Percentiles rank a stretch among this genome's conserved stretches.
These are phyloP conservation scores for Cheirogaleus major DNA, from an alignment of 2,797 vertebrate genomes.

Conservation along the genomic window DNA sequence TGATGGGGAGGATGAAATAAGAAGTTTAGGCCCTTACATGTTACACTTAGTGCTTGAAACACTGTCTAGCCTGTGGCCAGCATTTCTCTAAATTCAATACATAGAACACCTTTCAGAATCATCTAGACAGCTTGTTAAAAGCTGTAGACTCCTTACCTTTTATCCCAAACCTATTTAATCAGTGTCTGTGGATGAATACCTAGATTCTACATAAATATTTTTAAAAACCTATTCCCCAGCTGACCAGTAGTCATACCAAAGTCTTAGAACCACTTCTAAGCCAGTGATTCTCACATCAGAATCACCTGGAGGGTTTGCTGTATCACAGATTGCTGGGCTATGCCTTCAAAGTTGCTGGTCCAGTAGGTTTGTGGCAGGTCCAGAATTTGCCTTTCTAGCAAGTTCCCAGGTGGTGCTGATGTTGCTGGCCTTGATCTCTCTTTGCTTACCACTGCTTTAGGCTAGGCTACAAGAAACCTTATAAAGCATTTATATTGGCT, in stretches of 20 bases:
- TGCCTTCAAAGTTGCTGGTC: background rate
- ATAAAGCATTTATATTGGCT: background rate
- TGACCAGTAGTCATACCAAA: background rate
- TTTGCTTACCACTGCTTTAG: background rate
- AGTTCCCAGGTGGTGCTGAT: background rate
- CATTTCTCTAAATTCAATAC: background rate
- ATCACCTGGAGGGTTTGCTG: background rate
- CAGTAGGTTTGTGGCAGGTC: background rate
- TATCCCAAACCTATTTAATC: background rate
- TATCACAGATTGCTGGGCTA: rapidly evolving
- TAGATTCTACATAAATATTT: background rate
- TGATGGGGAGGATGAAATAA: background rate
- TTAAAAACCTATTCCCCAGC: background rate
- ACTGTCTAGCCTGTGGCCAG: background rate
- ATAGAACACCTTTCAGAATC: background rate
- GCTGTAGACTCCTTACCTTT: background rate
- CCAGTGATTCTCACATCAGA: background rate
- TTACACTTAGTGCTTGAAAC: background rate
- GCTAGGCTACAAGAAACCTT: background rate
- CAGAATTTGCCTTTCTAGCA: background rate
- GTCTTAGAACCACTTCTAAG: background rate
- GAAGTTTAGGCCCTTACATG: background rate
- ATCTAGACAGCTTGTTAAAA: background rate
- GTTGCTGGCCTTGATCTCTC: background rate
- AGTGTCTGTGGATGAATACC: background rate